These are phyloP conservation scores for Probosciger aterrimus DNA, from an alignment of 2,113 vertebrate genomes.

Conservation along the genomic window DNA sequence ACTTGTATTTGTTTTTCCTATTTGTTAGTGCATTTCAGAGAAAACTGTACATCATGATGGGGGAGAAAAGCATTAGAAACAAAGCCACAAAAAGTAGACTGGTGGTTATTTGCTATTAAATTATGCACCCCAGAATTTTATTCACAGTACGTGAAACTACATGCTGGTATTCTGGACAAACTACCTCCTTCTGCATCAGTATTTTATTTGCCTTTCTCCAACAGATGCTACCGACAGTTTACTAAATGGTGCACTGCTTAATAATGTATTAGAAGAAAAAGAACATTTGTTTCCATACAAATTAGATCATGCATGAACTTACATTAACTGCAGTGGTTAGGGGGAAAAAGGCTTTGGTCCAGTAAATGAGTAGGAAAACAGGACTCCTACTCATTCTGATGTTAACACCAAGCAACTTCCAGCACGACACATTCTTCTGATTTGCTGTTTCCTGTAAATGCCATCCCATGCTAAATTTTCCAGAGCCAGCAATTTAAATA, in stretches of 20 bases:
- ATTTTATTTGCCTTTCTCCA: not conserved
- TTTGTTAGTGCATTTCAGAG: not conserved
- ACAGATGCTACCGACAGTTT: constrained; percentile 39
- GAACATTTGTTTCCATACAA: not conserved
- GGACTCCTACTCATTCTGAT: not conserved
- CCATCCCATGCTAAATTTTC: not conserved
- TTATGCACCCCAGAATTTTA: not conserved
- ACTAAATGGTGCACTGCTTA: not conserved
- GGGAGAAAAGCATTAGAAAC: not conserved
- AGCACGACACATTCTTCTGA: not conserved
- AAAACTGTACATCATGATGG: not conserved
- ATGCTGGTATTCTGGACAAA: not conserved
- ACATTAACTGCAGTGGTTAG: not conserved
- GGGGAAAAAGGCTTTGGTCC: fast-evolving
- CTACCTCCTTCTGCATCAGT: not conserved
- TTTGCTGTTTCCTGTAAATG: constrained; percentile 6
- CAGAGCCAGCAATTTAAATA: constrained; percentile 23
- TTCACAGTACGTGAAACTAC: not conserved
- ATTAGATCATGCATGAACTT: not conserved
- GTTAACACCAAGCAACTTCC: not conserved
- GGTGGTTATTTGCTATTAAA: constrained; percentile 1
- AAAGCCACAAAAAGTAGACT: not conserved
- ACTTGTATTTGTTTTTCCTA: constrained; percentile 20
- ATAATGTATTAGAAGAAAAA: constrained; percentile 1
- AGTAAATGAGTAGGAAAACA: not conserved